A percentile compares a stretch with the other conserved stretches of the same genome.
Conservation (phyloP, 2,113 vertebrate genomes). For the Eonycteris spelaea region DNA sequence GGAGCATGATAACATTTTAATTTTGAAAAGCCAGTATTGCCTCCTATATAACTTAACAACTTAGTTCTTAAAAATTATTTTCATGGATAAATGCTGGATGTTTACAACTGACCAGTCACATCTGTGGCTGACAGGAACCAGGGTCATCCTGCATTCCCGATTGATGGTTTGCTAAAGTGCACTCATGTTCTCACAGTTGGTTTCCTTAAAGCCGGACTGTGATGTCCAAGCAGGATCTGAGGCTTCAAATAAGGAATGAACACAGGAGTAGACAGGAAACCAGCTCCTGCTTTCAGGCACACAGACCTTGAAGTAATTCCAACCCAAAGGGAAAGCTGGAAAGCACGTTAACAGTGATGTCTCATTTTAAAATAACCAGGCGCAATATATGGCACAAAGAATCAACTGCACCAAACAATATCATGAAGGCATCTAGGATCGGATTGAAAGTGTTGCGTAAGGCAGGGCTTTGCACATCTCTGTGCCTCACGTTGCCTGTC, state of each 20-base stretch:
- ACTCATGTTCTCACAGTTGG: not conserved
- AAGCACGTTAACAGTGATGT: not conserved
- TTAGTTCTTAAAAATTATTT: constrained; percentile 8
- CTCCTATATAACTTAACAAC: constrained; percentile 13
- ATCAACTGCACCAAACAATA: not conserved
- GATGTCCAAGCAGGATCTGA: not conserved
- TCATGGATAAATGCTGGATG: not conserved
- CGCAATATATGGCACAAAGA: not conserved
- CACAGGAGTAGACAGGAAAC: not conserved
- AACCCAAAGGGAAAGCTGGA: not conserved
- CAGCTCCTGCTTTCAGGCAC: not conserved
- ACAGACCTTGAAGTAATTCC: not conserved
- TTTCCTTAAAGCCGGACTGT: not conserved
- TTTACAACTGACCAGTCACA: not conserved
- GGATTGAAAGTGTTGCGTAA: not conserved
- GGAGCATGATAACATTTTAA: not conserved
- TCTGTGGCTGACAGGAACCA: not conserved
- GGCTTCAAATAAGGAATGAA: not conserved
- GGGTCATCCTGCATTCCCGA: not conserved
- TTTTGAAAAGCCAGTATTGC: not conserved
- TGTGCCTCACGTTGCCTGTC: not conserved
- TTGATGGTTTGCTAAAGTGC: not conserved
- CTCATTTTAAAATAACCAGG: constrained; percentile 13
- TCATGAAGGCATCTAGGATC: not conserved
- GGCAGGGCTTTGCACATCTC: not conserved